Conservation (phyloP, 2,888 invertebrate genomes). For the Dynastes hyllus region DNA sequence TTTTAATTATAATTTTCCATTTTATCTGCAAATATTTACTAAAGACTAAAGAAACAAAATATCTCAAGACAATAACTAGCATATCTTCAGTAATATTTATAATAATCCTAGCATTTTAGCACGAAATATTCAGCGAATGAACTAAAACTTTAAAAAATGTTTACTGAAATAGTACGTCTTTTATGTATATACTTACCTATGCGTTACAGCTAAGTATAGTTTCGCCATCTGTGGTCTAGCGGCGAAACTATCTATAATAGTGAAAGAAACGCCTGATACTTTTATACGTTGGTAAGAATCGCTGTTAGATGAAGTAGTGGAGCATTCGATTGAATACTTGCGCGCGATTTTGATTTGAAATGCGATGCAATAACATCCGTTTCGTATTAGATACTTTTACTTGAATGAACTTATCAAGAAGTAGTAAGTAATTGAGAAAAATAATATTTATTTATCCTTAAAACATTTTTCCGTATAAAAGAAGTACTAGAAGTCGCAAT, state of each 20-base stretch:
- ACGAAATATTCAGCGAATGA: too few species aligned
- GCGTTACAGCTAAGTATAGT: slow-evolving; percentile 54
- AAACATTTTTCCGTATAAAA: neutral
- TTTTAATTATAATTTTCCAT: too few species aligned
- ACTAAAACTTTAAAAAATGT: too few species aligned
- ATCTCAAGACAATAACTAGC: too few species aligned
- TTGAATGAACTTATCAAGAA: neutral
- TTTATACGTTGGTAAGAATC: slow-evolving; percentile 58
- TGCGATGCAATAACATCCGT: neutral
- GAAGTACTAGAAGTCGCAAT: neutral
- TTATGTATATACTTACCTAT: neutral
- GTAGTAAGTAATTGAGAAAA: neutral
- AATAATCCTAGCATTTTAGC: too few species aligned
- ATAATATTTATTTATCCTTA: neutral
- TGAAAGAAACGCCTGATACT: slow-evolving; percentile 63
- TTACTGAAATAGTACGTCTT: too few species aligned
- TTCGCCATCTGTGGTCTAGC: slow-evolving; percentile 65
- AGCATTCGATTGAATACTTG: neutral
- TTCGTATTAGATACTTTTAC: neutral
- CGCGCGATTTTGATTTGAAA: slow-evolving; percentile 11
- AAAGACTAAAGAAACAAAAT: too few species aligned
- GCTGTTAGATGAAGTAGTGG: slow-evolving; percentile 34
- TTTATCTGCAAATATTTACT: too few species aligned
- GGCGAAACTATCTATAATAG: slow-evolving; percentile 60
- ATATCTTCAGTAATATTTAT: too few species aligned